Conservation (phyloP, 1,140 invertebrate species). For the Drosophila busckii region DNA sequence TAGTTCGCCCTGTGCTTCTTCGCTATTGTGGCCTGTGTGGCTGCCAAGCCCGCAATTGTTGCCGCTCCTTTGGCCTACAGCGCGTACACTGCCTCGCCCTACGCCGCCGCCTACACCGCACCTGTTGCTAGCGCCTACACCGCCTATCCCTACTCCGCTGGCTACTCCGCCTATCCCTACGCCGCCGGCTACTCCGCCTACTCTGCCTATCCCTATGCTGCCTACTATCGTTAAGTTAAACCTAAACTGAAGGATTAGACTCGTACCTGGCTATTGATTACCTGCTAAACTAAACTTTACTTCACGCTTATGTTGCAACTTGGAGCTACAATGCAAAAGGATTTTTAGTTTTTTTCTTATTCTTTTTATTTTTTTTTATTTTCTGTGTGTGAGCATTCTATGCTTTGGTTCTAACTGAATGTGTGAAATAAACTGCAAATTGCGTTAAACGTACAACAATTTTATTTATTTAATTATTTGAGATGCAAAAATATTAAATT, state of each 20-base stretch:
- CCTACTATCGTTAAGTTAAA: constrained; percentile 61
- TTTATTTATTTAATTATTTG: neutral
- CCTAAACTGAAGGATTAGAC: constrained; percentile 4
- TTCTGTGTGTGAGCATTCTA: constrained; percentile 32
- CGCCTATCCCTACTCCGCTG: constrained; percentile 61
- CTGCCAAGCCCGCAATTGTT: constrained; percentile 64
- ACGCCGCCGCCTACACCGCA: constrained; percentile 43
- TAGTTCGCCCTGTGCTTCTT: constrained; percentile 71
- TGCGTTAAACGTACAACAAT: constrained; percentile 52
- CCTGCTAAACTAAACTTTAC: neutral
- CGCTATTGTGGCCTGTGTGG: constrained; percentile 74
- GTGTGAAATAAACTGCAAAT: constrained; percentile 64
- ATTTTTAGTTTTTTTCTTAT: constrained; percentile 4
- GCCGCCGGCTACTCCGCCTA: constrained; percentile 46
- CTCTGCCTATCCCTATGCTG: constrained; percentile 42
- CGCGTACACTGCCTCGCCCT: too few relatives aligned
- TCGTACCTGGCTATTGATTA: constrained; percentile 4
- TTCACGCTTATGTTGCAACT: too few relatives aligned
- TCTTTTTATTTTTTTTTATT: neutral
- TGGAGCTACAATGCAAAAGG: too few relatives aligned
- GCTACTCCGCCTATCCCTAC: constrained; percentile 66
- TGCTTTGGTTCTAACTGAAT: constrained; percentile 24
- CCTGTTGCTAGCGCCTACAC: constrained; percentile 62
- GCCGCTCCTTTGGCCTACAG: constrained; percentile 55
- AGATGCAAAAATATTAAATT: too few relatives aligned